These are phyloP conservation scores for Bombylius discolor DNA, from an alignment of 2,888 invertebrate species.

Conservation along the genomic window DNA sequence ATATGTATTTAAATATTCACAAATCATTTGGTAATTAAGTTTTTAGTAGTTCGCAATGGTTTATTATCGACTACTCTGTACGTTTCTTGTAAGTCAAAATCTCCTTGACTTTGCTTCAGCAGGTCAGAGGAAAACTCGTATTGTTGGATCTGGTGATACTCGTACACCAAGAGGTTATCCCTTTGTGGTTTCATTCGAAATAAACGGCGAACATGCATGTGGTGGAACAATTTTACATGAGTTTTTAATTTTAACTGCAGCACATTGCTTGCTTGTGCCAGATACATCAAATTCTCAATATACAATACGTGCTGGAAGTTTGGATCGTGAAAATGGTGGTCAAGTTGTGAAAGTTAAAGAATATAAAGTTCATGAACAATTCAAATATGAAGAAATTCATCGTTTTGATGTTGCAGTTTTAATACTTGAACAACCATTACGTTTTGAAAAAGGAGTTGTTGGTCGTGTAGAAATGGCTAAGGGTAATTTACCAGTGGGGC, in stretches of 20 bases:
- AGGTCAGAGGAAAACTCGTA: no score
- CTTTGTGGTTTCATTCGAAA: background rate
- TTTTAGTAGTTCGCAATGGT: no score
- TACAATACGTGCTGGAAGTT: background rate
- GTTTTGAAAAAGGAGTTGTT: background rate
- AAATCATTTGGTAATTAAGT: no score
- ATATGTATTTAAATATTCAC: no score
- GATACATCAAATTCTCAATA: background rate
- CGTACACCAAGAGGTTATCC: background rate
- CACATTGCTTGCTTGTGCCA: background rate
- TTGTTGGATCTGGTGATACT: no score
- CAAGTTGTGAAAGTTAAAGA: background rate
- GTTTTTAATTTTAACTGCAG: background rate
- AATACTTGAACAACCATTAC: background rate
- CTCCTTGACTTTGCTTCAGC: no score
- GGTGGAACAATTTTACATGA: background rate
- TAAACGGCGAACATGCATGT: background rate
- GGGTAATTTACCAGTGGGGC: background rate
- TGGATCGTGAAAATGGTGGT: background rate
- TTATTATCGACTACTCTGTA: no score
- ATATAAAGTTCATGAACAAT: background rate
- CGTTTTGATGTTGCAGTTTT: background rate
- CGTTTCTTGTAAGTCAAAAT: no score
- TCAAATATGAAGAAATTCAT: background rate
- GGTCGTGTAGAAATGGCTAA: background rate